Evolutionary conservation across 2,113 vertebrate genomes (phyloP).

Genomic region (Coturnix japonica): DNA sequence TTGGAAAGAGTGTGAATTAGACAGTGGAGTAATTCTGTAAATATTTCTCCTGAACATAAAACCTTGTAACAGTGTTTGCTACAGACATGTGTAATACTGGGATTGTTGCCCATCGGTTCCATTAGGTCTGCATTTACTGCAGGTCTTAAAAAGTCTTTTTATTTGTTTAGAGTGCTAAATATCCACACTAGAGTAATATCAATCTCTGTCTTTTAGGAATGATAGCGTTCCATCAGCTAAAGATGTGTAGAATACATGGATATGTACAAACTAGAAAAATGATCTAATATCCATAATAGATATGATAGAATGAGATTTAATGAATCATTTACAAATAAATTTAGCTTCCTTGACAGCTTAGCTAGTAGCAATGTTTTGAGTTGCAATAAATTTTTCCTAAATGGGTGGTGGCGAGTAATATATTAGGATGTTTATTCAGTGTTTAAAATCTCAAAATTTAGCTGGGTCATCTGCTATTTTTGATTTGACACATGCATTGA

Average conservation of each 20-base stretch:
- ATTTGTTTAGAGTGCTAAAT: background rate
- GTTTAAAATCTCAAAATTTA: background rate
- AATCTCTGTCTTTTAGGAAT: background rate
- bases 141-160: background rate
- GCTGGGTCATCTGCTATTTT: background rate
- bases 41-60: slow-evolving; percentile 16
- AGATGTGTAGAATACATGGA: background rate
- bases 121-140: background rate
- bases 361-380: background rate
- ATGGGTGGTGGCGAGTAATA: background rate
- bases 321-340: background rate
- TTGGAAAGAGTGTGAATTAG: background rate
- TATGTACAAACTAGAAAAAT: background rate
- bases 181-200: too few species aligned
- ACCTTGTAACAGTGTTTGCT: slow-evolving; percentile 17
- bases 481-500: background rate
- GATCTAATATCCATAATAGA: background rate
- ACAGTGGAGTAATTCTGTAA: slow-evolving; percentile 3
- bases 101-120: background rate
- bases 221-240: background rate
- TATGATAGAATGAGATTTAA: background rate
- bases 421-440: background rate
- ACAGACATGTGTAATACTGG: background rate
- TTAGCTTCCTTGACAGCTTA: background rate
- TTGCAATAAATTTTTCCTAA: background rate